Conservation (phyloP, 2,113 vertebrate species). For the Meleagris gallopavo region DNA sequence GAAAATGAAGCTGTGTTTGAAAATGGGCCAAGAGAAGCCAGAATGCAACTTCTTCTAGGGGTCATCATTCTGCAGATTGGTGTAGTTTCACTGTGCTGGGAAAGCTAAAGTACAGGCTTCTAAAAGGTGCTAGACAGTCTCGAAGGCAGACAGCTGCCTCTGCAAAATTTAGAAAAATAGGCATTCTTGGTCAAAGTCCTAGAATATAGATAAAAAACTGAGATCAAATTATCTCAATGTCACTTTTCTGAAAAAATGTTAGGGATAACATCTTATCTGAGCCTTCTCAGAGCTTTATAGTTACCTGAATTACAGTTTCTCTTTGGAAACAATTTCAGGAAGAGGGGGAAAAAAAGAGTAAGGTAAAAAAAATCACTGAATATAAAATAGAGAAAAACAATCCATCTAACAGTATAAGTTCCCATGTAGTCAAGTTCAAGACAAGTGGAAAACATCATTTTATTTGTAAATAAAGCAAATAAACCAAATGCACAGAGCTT, state of each 20-base stretch:
- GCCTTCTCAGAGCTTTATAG: not conserved
- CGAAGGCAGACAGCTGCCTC: conserved; percentile 28
- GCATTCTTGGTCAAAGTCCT: not conserved
- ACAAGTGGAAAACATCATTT: not conserved
- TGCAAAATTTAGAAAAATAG: conserved; percentile 9
- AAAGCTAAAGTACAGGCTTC: conserved; percentile 41
- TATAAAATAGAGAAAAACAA: not conserved
- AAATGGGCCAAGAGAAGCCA: conserved; percentile 11
- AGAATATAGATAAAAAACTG: not conserved
- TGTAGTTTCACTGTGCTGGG: not conserved
- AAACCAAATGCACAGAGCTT: not conserved
- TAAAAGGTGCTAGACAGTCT: conserved; percentile 40
- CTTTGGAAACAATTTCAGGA: not conserved
- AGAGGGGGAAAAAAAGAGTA: not conserved
- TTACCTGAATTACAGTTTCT: not conserved
- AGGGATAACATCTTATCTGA: not conserved
- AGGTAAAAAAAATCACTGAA: not conserved
- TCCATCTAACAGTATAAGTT: not conserved
- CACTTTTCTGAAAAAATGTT: not conserved
- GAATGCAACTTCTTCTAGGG: conserved; percentile 22
- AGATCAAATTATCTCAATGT: not conserved
- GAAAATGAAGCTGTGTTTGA: conserved; percentile 45
- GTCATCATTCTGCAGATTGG: not conserved
- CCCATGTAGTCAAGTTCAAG: not conserved
- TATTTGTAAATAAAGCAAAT: not conserved